Percentiles rank a stretch among this genome's conserved stretches.
phyloP scores from a whole-genome alignment of 2,888 invertebrate species.

The Agriopis leucophaearia region DNA sequence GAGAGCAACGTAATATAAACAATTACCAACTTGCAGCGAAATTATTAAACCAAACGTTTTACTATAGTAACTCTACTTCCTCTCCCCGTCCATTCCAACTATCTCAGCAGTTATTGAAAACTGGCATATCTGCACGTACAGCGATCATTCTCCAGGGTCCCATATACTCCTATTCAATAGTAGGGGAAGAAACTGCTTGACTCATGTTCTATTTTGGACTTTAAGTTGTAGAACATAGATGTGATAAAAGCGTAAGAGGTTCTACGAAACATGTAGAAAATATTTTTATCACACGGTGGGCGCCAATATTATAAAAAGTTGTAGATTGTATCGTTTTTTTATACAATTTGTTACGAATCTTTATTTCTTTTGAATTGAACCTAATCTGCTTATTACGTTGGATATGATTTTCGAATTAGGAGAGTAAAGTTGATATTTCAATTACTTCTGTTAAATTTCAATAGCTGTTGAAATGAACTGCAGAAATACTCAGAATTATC shows the following conservation, averaged over 20 bases:
- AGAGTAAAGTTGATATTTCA: too few species aligned
- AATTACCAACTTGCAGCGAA: neutral
- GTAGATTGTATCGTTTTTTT: neutral
- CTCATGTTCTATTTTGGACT: neutral
- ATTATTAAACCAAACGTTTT: neutral
- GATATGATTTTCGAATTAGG: neutral
- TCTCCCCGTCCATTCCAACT: conserved; percentile 7
- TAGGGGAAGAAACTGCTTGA: neutral
- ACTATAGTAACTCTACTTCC: neutral
- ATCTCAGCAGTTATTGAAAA: conserved; percentile 20
- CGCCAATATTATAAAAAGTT: conserved; percentile 9
- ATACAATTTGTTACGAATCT: neutral
- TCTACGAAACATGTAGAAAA: neutral
- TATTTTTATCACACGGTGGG: conserved; percentile 3
- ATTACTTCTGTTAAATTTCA: conserved; percentile 1
- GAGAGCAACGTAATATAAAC: too few species aligned
- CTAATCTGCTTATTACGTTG: neutral
- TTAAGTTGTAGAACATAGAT: neutral
- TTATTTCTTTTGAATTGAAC: neutral
- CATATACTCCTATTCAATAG: conserved; percentile 6
- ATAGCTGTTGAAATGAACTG: neutral
- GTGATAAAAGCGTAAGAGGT: neutral
- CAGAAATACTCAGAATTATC: conserved; percentile 5
- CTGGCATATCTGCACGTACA: conserved; percentile 11
- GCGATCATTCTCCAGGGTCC: conserved; percentile 5